These are phyloP conservation scores for Potorous gilbertii DNA, from an alignment of 2,797 vertebrate genomes.

Conservation along the genomic window DNA sequence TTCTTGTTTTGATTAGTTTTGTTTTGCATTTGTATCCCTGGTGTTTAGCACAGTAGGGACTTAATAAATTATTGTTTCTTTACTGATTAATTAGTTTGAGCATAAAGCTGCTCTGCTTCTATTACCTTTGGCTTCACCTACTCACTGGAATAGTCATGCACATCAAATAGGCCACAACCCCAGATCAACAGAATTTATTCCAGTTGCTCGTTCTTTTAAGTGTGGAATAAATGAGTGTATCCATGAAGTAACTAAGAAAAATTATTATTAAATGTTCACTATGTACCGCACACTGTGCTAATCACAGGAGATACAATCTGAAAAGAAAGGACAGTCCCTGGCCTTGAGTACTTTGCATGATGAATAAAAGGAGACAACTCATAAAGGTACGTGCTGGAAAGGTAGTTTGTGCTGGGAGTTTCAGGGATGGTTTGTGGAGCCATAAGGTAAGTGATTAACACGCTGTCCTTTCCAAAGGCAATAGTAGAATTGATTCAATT, in stretches of 20 bases:
- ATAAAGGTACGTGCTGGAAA: neutral
- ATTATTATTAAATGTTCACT: neutral
- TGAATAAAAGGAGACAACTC: neutral
- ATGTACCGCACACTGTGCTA: neutral
- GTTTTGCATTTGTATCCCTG: neutral
- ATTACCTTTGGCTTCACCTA: neutral
- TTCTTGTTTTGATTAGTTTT: neutral
- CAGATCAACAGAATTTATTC: neutral
- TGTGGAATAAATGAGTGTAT: neutral
- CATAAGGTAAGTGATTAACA: neutral
- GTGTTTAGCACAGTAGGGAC: neutral
- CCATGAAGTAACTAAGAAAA: neutral
- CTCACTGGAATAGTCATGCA: neutral
- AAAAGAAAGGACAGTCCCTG: neutral
- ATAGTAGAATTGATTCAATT: neutral
- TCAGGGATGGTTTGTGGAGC: neutral
- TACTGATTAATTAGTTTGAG: neutral
- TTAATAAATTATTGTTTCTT: neutral
- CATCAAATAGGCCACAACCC: neutral
- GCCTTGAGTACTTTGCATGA: neutral
- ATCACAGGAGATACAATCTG: neutral
- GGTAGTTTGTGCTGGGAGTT: neutral
- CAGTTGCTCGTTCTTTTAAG: neutral
- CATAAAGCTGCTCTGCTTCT: neutral
- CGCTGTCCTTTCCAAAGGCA: neutral